Evolutionary conservation across 1,140 invertebrate species (phyloP), one percentile per base, ranked within the genome.

Genomic region (Triops longicaudatus): DNA sequence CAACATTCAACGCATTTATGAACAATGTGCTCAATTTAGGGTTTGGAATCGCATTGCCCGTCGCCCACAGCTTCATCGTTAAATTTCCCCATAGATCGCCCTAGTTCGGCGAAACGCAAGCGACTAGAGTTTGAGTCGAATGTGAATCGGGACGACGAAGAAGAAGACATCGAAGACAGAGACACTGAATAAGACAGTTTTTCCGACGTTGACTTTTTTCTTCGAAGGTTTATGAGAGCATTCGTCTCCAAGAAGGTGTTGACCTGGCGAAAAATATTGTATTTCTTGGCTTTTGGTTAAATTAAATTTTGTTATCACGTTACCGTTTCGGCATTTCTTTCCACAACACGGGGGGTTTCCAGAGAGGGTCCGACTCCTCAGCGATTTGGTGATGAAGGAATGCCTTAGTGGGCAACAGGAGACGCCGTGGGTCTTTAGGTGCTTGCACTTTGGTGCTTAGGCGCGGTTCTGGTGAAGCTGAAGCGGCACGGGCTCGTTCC

Each of bases 381-480:
- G 71, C 27, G 31, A 77, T 27, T 2, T 73, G 76, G 12, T 72
- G 71, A 9, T 72, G 31, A 22, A 77, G 73, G 11, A 31, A 73
- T 2, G 76, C 76, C 31, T 72, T 26, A 10, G 76, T 77, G 76
- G 76, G 76, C 28, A 41, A 31, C 22, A 77, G 14, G 72, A 77
- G 76, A 44, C 76, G 76, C 14, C n/a, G 26, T 28, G 76, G 76
- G 73, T 77, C 76, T 17, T 72, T 72, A 17, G 71, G 26, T 26
- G 28, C 76, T 4, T 27, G 28, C 11, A 73, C 44, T 44, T 43
- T 75, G 26, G 31, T 1, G 42, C 26, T 73, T 6, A 77, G 71
- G 10, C 44, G 50, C 11, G 31, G 17, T 31, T 26, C 42, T 50
- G 74, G 74, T 42, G 74, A 50, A 63, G 11, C 74, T 42, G 63